Conservation (phyloP, 2,797 vertebrate genomes). For the Poecilia wingei region DNA sequence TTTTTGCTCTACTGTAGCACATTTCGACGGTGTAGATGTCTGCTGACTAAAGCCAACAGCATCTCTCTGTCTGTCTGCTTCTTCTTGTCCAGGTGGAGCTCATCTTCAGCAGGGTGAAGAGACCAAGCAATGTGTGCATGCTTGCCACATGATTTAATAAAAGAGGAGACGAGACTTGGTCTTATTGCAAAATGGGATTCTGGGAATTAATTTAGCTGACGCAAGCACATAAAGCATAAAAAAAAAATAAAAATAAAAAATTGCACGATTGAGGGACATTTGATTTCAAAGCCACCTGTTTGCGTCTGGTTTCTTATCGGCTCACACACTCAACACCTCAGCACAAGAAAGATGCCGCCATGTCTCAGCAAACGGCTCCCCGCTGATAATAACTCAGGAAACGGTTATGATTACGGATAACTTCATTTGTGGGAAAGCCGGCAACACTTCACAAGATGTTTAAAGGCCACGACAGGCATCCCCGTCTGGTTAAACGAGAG, state of each 20-base stretch:
- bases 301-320: slow-evolving; percentile 18
- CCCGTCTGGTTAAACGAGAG: slow-evolving; percentile 34
- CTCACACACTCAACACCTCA: slow-evolving; percentile 36
- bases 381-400: slow-evolving; percentile 12
- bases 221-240: slow-evolving; percentile 19
- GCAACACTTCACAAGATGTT: slow-evolving; percentile 14
- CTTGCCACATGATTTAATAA: not conserved
- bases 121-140: slow-evolving; percentile 23
- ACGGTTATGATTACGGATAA: slow-evolving; percentile 6
- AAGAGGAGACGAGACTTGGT: slow-evolving; percentile 11
- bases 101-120: slow-evolving; percentile 14
- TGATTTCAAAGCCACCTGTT: slow-evolving; percentile 20
- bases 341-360: slow-evolving; percentile 28
- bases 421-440: slow-evolving; percentile 8
- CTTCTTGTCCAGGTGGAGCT: slow-evolving; percentile 45
- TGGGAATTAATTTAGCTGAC: slow-evolving; percentile 30
- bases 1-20: slow-evolving; percentile 14
- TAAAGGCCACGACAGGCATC: slow-evolving; percentile 39
- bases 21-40: not conserved
- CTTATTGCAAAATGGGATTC: slow-evolving; percentile 20
- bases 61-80: slow-evolving; percentile 3
- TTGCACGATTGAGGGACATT: slow-evolving; percentile 16
- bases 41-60: slow-evolving; percentile 1
- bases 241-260: slow-evolving; percentile 1
- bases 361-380: slow-evolving; percentile 11